These are phyloP conservation scores for Xenopus petersii DNA, from an alignment of 2,797 vertebrate genomes.

Conservation along the genomic window DNA sequence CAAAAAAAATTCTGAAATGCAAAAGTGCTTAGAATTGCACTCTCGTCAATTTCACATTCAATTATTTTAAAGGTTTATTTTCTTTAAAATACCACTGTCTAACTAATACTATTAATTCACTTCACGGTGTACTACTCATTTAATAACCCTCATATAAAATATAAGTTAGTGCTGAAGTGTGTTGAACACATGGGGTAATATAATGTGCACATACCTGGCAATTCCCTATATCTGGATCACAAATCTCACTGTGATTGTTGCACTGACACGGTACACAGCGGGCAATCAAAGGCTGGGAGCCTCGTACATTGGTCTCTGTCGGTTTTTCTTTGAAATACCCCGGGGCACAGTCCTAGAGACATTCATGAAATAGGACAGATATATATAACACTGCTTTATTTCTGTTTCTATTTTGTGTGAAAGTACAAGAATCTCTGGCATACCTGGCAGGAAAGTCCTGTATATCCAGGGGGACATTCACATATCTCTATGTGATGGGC, in stretches of 20 bases:
- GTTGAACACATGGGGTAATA: too few species aligned
- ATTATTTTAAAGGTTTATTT: too few species aligned
- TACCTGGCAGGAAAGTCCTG: slow-evolving; percentile 91
- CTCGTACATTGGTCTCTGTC: slow-evolving; percentile 54
- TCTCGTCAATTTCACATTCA: too few species aligned
- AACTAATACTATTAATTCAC: too few species aligned
- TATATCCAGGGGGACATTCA: slow-evolving; percentile 81
- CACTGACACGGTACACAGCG: slow-evolving; percentile 83
- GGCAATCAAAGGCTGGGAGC: slow-evolving; percentile 51
- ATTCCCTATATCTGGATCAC: slow-evolving; percentile 78
- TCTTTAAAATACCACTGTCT: too few species aligned
- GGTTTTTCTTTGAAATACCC: slow-evolving; percentile 76
- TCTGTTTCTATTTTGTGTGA: not conserved
- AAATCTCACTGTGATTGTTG: slow-evolving; percentile 81
- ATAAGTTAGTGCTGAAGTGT: too few species aligned
- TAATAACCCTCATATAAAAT: too few species aligned
- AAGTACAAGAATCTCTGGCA: not conserved
- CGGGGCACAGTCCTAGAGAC: slow-evolving; percentile 75
- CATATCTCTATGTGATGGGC: slow-evolving; percentile 81
- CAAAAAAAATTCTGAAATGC: too few species aligned
- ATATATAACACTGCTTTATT: not conserved
- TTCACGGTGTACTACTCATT: too few species aligned
- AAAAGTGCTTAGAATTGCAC: too few species aligned
- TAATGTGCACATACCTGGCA: slow-evolving; percentile 76
- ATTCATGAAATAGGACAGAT: slow-evolving; percentile 8